Evolutionary conservation across 2,888 invertebrate genomes (phyloP).

Genomic region (Hypolimnas misippus): DNA sequence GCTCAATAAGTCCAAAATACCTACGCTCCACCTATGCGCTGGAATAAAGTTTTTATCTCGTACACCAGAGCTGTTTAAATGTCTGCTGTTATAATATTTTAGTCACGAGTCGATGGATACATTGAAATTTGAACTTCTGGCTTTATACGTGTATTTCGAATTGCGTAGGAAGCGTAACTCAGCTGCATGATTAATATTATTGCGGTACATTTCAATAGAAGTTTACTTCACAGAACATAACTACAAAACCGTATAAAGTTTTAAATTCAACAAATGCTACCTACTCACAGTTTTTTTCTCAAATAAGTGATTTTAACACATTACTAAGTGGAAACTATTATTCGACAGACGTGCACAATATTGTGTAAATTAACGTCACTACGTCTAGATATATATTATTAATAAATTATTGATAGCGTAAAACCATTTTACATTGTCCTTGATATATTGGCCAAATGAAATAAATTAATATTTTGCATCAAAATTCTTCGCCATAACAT

Average conservation of each 20-base stretch:
- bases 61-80: constrained; percentile 26
- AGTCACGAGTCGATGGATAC: constrained; percentile 52
- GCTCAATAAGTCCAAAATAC: constrained; percentile 81
- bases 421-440: background rate
- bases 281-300: no score
- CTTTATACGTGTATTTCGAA: constrained; percentile 54
- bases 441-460: background rate
- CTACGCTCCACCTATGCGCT: constrained; percentile 57
- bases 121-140: constrained; percentile 50
- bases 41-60: constrained; percentile 16
- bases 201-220: constrained; percentile 40
- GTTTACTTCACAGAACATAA: background rate
- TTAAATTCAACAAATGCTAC: background rate
- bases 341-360: no score
- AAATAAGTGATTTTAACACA: no score
- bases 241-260: background rate
- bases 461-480: constrained; percentile 1
- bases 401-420: background rate
- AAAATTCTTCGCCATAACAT: constrained; percentile 3
- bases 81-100: constrained; percentile 55
- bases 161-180: constrained; percentile 49
- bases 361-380: no score
- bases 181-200: constrained; percentile 49
- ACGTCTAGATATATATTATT: background rate
- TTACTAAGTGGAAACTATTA: no score